These are phyloP conservation scores for Pangasius mekongensis DNA, from an alignment of 2,797 vertebrate species.

Conservation along the genomic window DNA sequence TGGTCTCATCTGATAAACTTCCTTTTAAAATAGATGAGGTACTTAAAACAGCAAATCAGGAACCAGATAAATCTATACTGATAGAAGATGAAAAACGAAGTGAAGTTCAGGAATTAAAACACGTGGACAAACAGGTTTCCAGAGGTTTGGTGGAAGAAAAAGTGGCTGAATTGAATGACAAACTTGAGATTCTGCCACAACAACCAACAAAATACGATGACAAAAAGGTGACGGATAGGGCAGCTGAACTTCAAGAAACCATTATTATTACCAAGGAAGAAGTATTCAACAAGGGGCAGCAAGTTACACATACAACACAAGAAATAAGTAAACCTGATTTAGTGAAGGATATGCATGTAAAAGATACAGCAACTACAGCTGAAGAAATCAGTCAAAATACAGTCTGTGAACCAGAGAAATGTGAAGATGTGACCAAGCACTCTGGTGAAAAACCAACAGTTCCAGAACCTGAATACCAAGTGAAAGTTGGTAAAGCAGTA, in stretches of 20 bases:
- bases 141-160: background rate
- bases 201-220: conserved; percentile 24
- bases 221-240: conserved; percentile 24
- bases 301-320: conserved; percentile 14
- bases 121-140: background rate
- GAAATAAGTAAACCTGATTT: conserved; percentile 9
- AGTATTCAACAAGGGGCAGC: background rate
- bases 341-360: background rate
- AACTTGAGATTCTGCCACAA: conserved; percentile 20
- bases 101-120: conserved; percentile 7
- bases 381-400: conserved; percentile 22
- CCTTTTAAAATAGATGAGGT: conserved; percentile 6
- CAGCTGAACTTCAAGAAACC: conserved; percentile 31
- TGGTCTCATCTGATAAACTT: background rate
- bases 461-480: conserved; percentile 1
- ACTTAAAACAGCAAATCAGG: conserved; percentile 11
- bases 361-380: conserved; percentile 17
- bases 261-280: conserved; percentile 28
- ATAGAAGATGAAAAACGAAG: conserved; percentile 15
- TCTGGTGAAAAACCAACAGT: background rate
- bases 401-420: conserved; percentile 11
- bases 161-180: conserved; percentile 3
- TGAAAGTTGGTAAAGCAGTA: conserved; percentile 2
- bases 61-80: background rate
- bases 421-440: conserved; percentile 19